Evolutionary conservation across 92 coral and sea anemone genomes (phyloP), one percentile per base, ranked within the genome.

Genomic region (Palythoa caribaeorum): DNA sequence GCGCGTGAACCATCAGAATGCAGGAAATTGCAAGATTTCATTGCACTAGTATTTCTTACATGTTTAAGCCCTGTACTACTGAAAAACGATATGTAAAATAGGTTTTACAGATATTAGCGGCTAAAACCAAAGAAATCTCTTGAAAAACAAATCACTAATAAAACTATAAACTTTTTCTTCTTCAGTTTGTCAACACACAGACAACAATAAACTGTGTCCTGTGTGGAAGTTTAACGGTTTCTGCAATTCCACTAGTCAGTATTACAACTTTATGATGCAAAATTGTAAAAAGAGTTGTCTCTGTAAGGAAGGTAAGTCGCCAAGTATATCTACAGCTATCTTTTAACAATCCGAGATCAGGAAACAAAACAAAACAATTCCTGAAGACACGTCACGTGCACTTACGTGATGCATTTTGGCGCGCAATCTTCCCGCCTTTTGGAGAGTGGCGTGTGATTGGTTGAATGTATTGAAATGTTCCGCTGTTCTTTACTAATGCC

Each of bases 281-380:
- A 40, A 66, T 68, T 81, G 86, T 39, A 47, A 81, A 36, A 81
- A 81, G n/a, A 81, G 76, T 48, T 81, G 86, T 16, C 63, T 81
- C 9, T 81, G 86, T 13, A 44, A 81, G 8, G 19, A 81, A 81
- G 86, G 86, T 81, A 65, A 65, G 86, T 70, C 6, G 21, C 44
- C 10, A 20, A 6, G 17, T 36, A 20, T 5, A 10, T 68, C n/a
- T 3, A 9, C n/a, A 20, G 13, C 10, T 6, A 10, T 5, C 38
- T 20, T 6, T 35, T 20, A 59, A 14, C 65, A 17, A 59, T 10
- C 15, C 60, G 15, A 54, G 15, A 9, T 54, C 60, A 54, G 13
- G 15, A 54, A 11, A 28, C 28, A 28, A 28, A 28, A 28, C 28
- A 28, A 28, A 28, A 28, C 28, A 28, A 28, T 28, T 28, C 28